Evolutionary conservation across 1,140 invertebrate genomes (phyloP), one percentile per base, ranked within the genome.

Genomic region (Aphidius gifuensis): DNA sequence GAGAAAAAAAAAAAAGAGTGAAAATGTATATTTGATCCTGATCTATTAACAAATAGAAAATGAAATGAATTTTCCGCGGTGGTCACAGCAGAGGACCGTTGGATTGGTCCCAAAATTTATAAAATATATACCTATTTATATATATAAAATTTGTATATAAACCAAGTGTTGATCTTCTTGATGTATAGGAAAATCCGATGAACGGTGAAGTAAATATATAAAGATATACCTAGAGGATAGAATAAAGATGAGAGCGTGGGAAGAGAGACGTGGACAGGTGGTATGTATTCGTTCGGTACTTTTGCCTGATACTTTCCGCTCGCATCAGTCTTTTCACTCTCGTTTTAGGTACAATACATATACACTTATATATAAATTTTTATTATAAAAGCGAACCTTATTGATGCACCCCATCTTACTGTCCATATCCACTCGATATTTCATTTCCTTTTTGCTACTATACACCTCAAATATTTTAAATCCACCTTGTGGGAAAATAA

Each of bases 211-310:
- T 16, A 16, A 32, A 32, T 40, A 21, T n/a, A 40, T 55, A 43
- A 42, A 55, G 44, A 55, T 1, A 55, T 21, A 55, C 40, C 9
- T 40, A 44, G 53, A 55, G 40, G 4, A 9, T 39, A 39, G 38
- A 23, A 32, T 32, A 32, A 32, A 32, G 23, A 32, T 32, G 23
- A 48, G 58, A 76, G 75, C 75, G 75, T 77, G 75, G 75, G 75
- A 32, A 32, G 23, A 77, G 75, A 74, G 69, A 67, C 54, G 64
- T 32, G 23, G 74, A 77, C 75, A 77, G 75, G 75, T 77, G 75
- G 71, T 61, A 66, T 66, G 62, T 43, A 59, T 42, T 40, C 53
- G 54, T 38, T 57, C 60, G 42, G 42, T 21, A 32, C 53, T 59
- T 50, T 51, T 54, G 54, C 43, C 50, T 53, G 58, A 55, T 60